Conservation (phyloP, 2,797 vertebrate species). For the Esox lucius region DNA sequence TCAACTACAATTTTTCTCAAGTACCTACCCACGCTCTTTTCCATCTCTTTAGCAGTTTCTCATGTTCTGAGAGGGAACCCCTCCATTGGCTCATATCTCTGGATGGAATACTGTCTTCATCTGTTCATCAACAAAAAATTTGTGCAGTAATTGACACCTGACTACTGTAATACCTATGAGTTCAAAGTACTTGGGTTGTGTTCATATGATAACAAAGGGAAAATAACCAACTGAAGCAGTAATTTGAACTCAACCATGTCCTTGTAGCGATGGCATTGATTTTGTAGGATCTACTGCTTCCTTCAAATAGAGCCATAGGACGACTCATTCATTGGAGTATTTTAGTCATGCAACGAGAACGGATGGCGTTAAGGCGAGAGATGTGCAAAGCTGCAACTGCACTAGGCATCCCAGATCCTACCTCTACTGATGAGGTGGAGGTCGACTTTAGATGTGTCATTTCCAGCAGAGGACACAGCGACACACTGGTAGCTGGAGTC, state of each 20-base stretch:
- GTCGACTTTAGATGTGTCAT: constrained; percentile 70
- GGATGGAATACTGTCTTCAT: constrained; percentile 74
- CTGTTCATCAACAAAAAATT: constrained; percentile 68
- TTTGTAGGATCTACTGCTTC: background rate
- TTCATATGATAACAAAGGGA: background rate
- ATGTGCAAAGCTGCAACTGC: background rate
- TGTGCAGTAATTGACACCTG: background rate
- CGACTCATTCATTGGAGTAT: background rate
- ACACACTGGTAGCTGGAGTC: constrained; percentile 84
- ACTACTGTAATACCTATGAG: background rate
- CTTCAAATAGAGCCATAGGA: background rate
- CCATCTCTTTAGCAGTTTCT: constrained; percentile 86
- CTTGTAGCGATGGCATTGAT: background rate
- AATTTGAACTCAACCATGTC: background rate
- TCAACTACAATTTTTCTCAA: background rate
- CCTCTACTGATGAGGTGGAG: constrained; percentile 74
- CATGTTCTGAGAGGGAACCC: constrained; percentile 79
- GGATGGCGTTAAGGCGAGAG: background rate
- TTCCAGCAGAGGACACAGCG: constrained; percentile 76
- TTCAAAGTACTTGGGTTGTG: background rate
- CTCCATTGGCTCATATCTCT: constrained; percentile 84
- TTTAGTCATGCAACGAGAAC: background rate
- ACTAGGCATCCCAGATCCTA: constrained; percentile 39
- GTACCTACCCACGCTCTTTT: constrained; percentile 84
- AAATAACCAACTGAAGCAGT: background rate